Conservation (phyloP, 2,113 vertebrate species). For the Marcusenius ussheri region DNA sequence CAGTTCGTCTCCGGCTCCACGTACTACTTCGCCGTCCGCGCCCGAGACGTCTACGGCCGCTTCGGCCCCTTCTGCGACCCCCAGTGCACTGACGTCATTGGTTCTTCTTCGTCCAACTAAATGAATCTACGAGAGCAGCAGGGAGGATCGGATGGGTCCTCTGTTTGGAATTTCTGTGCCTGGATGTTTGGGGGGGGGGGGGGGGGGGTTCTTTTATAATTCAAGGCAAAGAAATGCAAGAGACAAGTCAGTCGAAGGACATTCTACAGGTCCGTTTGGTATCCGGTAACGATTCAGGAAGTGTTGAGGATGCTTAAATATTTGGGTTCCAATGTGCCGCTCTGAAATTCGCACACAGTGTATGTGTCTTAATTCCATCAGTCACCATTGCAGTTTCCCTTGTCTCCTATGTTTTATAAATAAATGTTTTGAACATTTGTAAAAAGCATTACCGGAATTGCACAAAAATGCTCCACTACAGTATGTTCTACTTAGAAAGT, state of each 20-base stretch:
- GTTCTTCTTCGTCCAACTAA: constrained; percentile 59
- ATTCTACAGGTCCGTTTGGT: not conserved
- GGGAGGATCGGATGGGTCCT: not conserved
- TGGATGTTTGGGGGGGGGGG: not conserved
- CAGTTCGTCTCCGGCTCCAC: constrained; percentile 97
- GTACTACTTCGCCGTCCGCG: constrained; percentile 93
- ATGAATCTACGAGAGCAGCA: not conserved
- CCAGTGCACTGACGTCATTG: constrained; percentile 93
- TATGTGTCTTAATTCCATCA: not conserved
- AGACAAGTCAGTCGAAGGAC: not conserved
- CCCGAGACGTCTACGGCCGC: constrained; percentile 90
- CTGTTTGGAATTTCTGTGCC: not conserved
- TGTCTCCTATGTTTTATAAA: constrained; percentile 23
- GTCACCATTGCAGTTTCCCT: not conserved
- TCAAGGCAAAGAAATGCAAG: not conserved
- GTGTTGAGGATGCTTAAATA: not conserved
- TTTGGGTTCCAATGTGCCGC: not conserved
- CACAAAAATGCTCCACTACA: constrained; percentile 54
- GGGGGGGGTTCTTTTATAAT: not conserved
- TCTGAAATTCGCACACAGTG: not conserved
- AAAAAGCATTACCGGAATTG: constrained; percentile 47
- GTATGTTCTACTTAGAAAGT: constrained; percentile 34
- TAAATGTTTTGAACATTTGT: constrained; percentile 23
- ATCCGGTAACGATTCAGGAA: not conserved
- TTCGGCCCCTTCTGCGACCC: constrained; percentile 95